Evolutionary conservation across 2,797 vertebrate species (phyloP).

Genomic region (Danio jaintianensis): DNA sequence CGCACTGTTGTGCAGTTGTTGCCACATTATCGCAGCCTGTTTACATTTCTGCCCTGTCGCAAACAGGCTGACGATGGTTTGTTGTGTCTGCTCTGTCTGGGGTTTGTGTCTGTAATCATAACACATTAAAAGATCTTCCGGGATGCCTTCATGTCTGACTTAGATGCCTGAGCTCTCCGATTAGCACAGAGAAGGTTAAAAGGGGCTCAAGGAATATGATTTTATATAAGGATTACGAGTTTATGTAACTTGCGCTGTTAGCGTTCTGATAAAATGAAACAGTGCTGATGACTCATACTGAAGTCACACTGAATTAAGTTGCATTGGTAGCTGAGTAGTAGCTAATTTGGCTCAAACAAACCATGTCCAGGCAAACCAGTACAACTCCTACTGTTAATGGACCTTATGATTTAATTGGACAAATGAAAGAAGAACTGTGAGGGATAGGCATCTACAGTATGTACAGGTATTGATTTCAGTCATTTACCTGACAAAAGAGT

Average conservation of each 20-base stretch:
- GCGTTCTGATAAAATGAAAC: background rate
- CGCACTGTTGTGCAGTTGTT: constrained; percentile 27
- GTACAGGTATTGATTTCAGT: background rate
- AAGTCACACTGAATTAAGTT: background rate
- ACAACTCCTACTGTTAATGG: background rate
- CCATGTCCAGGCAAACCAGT: background rate
- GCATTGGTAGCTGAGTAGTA: background rate
- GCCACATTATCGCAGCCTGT: constrained; percentile 74
- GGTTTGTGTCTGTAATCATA: constrained; percentile 41
- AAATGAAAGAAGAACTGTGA: background rate
- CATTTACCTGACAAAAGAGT: background rate
- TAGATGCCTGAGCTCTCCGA: background rate
- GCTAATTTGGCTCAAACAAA: background rate
- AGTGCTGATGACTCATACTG: background rate
- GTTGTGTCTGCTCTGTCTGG: constrained; percentile 44
- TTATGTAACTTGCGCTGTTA: background rate
- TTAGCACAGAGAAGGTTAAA: constrained; percentile 23
- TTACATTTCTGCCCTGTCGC: constrained; percentile 71
- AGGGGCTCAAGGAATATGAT: constrained; percentile 7
- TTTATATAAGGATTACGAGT: constrained; percentile 27
- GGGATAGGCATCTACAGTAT: background rate
- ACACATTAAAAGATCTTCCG: constrained; percentile 47
- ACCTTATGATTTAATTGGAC: background rate
- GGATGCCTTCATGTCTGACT: constrained; percentile 25
- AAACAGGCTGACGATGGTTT: constrained; percentile 75